Evolutionary conservation across 2,888 invertebrate species (phyloP).

Genomic region (Copidosoma aretas): DNA sequence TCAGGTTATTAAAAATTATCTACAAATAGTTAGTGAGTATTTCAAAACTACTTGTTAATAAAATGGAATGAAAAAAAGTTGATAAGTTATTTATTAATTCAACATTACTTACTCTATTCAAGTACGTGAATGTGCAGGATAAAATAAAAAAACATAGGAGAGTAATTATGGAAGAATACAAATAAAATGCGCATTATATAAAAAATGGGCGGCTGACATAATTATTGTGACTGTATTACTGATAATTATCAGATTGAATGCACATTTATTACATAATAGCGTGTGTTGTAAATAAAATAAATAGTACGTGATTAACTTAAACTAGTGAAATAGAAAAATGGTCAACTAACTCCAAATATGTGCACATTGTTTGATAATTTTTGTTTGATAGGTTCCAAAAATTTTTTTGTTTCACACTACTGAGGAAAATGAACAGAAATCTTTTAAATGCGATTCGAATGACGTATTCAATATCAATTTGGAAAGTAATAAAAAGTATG

Average conservation of each 20-base stretch:
- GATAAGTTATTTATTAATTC: neutral
- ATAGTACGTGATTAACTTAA: conserved; percentile 18
- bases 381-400: conserved; percentile 16
- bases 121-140: neutral
- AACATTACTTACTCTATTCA: too few species aligned
- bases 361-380: conserved; percentile 43
- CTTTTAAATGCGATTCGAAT: conserved; percentile 7
- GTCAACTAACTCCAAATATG: conserved; percentile 58
- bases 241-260: conserved; percentile 12
- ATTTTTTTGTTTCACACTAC: conserved; percentile 13
- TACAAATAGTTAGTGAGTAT: neutral
- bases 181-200: neutral
- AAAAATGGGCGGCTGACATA: too few species aligned
- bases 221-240: neutral
- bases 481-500: conserved; percentile 2
- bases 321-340: conserved; percentile 33
- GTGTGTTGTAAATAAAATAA: conserved; percentile 16
- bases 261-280: conserved; percentile 16
- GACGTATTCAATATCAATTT: conserved; percentile 6
- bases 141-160: neutral
- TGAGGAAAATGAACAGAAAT: conserved; percentile 14
- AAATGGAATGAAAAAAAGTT: conserved; percentile 5
- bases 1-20: neutral
- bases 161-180: conserved; percentile 6
- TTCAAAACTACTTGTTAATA: neutral